Evolutionary conservation across 2,888 invertebrate species (phyloP).

Genomic region (Papilio demoleus): DNA sequence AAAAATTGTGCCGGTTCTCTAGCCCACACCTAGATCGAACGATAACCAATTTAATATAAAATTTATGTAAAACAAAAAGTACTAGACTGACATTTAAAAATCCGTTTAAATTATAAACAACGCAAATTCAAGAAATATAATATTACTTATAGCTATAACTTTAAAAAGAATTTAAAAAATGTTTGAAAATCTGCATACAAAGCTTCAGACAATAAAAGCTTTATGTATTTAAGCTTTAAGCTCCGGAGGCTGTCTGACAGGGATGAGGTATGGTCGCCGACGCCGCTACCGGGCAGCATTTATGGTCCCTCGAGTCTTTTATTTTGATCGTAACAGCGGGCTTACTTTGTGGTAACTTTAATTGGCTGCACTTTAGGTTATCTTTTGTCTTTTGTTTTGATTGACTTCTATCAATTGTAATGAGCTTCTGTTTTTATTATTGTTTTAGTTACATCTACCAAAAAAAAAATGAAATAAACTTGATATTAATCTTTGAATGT

Average conservation of each 20-base stretch:
- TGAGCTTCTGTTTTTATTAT: background rate
- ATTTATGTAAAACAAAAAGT: conserved; percentile 14
- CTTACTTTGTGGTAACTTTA: conserved; percentile 37
- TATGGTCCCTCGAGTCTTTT: conserved; percentile 48
- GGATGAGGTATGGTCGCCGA: conserved; percentile 56
- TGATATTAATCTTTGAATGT: no score
- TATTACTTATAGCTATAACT: background rate
- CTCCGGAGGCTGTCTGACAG: conserved; percentile 48
- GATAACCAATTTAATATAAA: conserved; percentile 6
- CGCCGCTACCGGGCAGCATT: conserved; percentile 57
- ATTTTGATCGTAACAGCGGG: conserved; percentile 41
- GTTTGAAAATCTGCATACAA: conserved; percentile 66
- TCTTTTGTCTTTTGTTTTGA: conserved; percentile 14
- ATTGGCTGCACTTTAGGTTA: conserved; percentile 33
- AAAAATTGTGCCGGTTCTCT: conserved; percentile 3
- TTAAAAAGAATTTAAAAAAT: conserved; percentile 51
- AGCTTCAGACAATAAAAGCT: conserved; percentile 57
- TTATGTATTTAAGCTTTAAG: conserved; percentile 61
- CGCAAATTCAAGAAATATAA: background rate
- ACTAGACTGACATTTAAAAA: background rate
- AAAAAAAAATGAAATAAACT: background rate
- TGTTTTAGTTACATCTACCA: background rate
- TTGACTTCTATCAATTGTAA: conserved; percentile 30
- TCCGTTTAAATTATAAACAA: background rate
- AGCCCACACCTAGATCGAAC: background rate